A percentile compares a stretch with the other conserved stretches of the same genome.
These are phyloP conservation scores for Furcifer pardalis DNA, from an alignment of 2,797 vertebrate species.

Conservation along the genomic window DNA sequence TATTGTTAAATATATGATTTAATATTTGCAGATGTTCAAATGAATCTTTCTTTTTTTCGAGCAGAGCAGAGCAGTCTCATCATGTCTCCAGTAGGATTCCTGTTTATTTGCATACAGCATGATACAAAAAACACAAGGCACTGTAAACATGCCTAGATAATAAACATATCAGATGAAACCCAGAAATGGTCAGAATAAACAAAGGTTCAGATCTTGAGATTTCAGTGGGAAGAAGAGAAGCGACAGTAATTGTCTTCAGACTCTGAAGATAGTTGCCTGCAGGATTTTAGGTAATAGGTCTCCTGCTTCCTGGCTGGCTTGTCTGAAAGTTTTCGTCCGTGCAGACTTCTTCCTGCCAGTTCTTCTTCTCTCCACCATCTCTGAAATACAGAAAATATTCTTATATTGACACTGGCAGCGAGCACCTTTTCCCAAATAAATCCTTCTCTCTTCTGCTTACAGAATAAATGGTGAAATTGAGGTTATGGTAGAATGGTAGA, in stretches of 20 bases:
- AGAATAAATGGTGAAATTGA: constrained; percentile 12
- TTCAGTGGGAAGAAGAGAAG: constrained; percentile 4
- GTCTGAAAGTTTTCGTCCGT: neutral
- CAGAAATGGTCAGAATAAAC: constrained; percentile 1
- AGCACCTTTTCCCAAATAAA: neutral
- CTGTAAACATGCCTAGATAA: neutral
- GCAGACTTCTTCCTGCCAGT: neutral
- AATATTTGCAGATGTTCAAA: neutral
- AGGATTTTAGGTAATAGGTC: neutral
- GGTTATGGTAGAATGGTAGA: neutral
- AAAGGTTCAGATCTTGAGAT: constrained; percentile 16
- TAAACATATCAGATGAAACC: constrained; percentile 21
- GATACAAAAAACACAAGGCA: constrained; percentile 12
- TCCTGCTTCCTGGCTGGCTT: neutral
- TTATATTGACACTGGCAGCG: rapidly evolving
- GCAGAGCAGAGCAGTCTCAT: neutral
- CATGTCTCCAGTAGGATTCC: constrained; percentile 9
- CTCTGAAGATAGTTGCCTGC: neutral
- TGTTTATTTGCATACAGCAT: constrained; percentile 17
- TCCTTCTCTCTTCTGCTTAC: neutral
- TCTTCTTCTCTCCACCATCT: neutral
- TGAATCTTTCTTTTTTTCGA: neutral
- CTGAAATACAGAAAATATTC: neutral
- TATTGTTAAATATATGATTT: neutral
- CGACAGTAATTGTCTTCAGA: constrained; percentile 7